Base-by-base conservation (phyloP, 2,113 vertebrate genomes). In the Ornithorhynchus anatinus region DNA sequence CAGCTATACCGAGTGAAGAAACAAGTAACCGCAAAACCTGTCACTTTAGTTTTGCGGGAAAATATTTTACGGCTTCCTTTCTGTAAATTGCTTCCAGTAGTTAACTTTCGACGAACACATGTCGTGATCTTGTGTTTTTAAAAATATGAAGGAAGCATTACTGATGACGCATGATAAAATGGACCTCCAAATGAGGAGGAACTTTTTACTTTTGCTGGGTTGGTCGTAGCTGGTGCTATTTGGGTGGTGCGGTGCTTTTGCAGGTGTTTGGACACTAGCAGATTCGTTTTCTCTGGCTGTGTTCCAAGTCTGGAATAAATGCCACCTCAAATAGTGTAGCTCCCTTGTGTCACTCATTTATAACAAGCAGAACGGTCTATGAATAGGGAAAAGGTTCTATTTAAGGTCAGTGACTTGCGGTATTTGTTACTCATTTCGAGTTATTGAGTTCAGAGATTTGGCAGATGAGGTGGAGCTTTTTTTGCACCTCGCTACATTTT, bases 271-370 rank as follows among this genome's bases (percentile, higher is more conserved):
- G 80, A 61, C 57, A 54, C 10, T 70, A 40, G 31, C 66, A 59
- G 75, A 86, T 75, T 69, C 61, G 83, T 75, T 89, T 84, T 80
- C 85, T 33, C 83, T 88, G 90, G 69, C 82, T 64, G 52, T 80
- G 62, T 60, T 90, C 78, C 69, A 72, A 71, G 29, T 75, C 51
- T 80, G 72, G 35, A 84, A 29, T 85, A 80, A 75, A 81, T 73
- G 39, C 77, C 68, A 84, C n/a, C 75, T 64, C 39, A 68, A 77
- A 43, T 84, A 76, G 67, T 75, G 84, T 35, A 75, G 43, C n/a
- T 84, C 70, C 54, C 47, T 81, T 84, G 72, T 79, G 79, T 86
- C 69, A 76, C 50, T 68, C 57, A 47, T 59, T 84, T 79, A 61
- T 62, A 22, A 60, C 62, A 86, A 88, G 48, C 58, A 81, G 72